Conservation (phyloP, 2,113 vertebrate species). For the Poecilia latipinna region DNA sequence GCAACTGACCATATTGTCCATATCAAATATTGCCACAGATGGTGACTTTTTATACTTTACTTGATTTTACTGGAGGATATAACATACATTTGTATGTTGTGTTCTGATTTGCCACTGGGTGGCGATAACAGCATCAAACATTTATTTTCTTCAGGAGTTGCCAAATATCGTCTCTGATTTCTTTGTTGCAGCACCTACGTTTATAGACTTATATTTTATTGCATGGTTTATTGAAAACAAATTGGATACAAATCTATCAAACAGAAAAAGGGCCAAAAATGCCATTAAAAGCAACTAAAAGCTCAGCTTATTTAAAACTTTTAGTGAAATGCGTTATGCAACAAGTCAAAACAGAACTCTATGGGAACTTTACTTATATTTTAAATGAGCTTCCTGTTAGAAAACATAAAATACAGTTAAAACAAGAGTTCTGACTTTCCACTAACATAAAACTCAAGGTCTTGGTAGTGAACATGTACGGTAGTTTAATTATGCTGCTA, state of each 20-base stretch:
- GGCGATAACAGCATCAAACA: constrained; percentile 9
- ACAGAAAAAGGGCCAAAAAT: background rate
- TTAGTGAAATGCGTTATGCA: constrained; percentile 19
- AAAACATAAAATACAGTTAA: background rate
- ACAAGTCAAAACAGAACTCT: constrained; percentile 12
- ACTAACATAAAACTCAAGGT: background rate
- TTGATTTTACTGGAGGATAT: background rate
- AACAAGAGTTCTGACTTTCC: background rate
- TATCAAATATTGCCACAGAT: background rate
- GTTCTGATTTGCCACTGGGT: constrained; percentile 1
- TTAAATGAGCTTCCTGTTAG: background rate
- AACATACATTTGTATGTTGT: background rate
- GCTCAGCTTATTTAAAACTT: constrained; percentile 24
- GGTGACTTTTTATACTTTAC: background rate
- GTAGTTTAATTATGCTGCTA: no score
- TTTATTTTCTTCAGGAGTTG: background rate
- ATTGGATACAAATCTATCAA: background rate
- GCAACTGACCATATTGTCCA: no score
- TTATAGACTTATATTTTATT: background rate
- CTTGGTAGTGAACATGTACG: no score
- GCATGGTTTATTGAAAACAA: background rate
- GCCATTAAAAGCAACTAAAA: background rate
- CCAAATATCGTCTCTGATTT: background rate
- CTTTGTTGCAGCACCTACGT: background rate
- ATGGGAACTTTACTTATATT: no score